phyloP scores from a whole-genome alignment of 2,888 invertebrate genomes.

The Athrips mouffetella region DNA sequence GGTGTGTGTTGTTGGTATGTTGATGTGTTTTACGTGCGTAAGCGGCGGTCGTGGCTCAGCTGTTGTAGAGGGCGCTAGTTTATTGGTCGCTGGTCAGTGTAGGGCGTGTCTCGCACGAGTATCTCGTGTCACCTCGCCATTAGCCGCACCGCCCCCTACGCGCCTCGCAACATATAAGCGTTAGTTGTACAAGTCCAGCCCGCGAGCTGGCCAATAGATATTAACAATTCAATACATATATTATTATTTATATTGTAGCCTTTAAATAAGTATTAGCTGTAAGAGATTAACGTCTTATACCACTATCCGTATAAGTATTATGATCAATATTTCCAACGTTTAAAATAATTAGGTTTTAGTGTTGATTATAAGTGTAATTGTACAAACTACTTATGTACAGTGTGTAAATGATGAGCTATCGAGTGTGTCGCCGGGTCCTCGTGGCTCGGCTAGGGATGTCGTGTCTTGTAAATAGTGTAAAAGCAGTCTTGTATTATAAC shows the following conservation, averaged over 20 bases:
- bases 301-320: conserved; percentile 74
- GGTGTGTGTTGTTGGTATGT: conserved; percentile 28
- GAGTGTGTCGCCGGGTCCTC: conserved; percentile 31
- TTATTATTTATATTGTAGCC: conserved; percentile 67
- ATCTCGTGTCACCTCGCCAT: too few relatives aligned
- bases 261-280: conserved; percentile 59
- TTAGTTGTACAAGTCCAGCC: conserved; percentile 60
- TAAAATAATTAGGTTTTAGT: conserved; percentile 62
- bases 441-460: conserved; percentile 34
- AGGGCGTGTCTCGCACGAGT: background rate
- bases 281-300: conserved; percentile 73
- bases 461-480: conserved; percentile 76
- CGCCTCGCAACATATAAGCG: conserved; percentile 36
- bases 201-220: conserved; percentile 70
- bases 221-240: conserved; percentile 56
- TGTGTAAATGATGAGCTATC: conserved; percentile 45
- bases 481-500: conserved; percentile 71
- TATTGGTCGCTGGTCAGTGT: background rate
- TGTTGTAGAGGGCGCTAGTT: background rate
- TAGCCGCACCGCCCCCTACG: background rate
- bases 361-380: conserved; percentile 59
- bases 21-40: conserved; percentile 1
- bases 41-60: background rate
- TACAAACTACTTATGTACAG: conserved; percentile 76
- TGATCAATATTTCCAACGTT: conserved; percentile 75